These are phyloP conservation scores for Arctia plantaginis DNA, from an alignment of 2,888 invertebrate species.

Conservation along the genomic window DNA sequence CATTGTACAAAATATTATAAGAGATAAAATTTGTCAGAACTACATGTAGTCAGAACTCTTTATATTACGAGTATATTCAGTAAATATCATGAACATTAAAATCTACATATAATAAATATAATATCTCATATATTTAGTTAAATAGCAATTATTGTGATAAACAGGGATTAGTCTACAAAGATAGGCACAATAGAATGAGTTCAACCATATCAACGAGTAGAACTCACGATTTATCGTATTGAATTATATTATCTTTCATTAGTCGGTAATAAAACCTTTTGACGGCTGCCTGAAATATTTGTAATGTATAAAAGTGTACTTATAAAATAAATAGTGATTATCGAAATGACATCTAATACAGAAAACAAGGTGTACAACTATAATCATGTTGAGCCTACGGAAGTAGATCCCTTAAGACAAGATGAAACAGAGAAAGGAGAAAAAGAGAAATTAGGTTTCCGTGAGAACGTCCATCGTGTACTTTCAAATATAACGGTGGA, in stretches of 20 bases:
- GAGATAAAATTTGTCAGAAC: neutral
- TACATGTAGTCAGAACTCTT: neutral
- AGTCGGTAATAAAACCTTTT: constrained; percentile 22
- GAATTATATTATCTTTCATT: constrained; percentile 34
- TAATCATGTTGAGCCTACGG: constrained; percentile 33
- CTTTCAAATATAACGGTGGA: constrained; percentile 71
- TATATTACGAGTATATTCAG: neutral
- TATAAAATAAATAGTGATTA: constrained; percentile 22
- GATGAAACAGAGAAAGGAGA: constrained; percentile 28
- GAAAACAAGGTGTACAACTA: constrained; percentile 17
- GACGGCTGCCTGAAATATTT: constrained; percentile 29
- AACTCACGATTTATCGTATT: constrained; percentile 23
- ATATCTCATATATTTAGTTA: constrained; percentile 11
- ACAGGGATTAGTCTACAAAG: constrained; percentile 37
- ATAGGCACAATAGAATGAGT: constrained; percentile 17
- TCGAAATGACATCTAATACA: constrained; percentile 32
- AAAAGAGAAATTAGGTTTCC: constrained; percentile 48
- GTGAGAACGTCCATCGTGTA: constrained; percentile 51
- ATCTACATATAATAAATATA: neutral
- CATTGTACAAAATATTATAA: neutral
- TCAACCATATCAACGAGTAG: constrained; percentile 4
- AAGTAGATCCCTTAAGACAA: constrained; percentile 41
- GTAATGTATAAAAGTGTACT: constrained; percentile 30
- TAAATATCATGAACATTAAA: neutral
- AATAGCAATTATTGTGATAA: constrained; percentile 36